Percentiles rank a stretch among this genome's conserved stretches.
These are phyloP conservation scores for Tinea trinotella DNA, from an alignment of 2,888 invertebrate species.

Conservation along the genomic window DNA sequence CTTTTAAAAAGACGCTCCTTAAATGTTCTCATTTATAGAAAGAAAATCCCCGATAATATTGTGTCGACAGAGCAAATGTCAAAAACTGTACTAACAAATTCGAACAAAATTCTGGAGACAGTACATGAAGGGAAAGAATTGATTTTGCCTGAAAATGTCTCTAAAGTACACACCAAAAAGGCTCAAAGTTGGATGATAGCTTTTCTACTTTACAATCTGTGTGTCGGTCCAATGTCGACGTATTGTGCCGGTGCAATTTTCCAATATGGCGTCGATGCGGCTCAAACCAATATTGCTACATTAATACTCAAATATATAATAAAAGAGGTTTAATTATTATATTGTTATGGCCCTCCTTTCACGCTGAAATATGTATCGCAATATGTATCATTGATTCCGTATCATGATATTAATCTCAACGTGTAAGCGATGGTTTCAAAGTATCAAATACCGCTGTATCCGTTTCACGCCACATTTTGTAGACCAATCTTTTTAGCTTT, in stretches of 20 bases:
- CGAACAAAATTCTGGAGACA: not conserved
- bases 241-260: constrained; percentile 55
- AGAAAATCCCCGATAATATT: not conserved
- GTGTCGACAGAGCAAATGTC: not conserved
- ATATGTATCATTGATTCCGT: too few species aligned
- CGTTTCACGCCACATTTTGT: too few species aligned
- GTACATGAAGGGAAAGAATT: not conserved
- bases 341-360: too few species aligned
- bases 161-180: constrained; percentile 18
- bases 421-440: too few species aligned
- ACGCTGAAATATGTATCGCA: too few species aligned
- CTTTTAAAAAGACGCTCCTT: too few species aligned
- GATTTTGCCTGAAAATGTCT: not conserved
- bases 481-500: too few species aligned
- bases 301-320: constrained; percentile 45
- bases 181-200: constrained; percentile 54
- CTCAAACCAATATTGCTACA: constrained; percentile 51
- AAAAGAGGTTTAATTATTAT: constrained; percentile 40
- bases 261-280: constrained; percentile 57
- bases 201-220: constrained; percentile 54
- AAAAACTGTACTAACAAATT: not conserved
- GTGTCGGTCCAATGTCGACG: constrained; percentile 55
- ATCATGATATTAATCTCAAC: too few species aligned
- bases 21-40: not conserved
- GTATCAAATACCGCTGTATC: too few species aligned